phyloP scores from a whole-genome alignment of 2,797 vertebrate species.

The Balearica regulorum region DNA sequence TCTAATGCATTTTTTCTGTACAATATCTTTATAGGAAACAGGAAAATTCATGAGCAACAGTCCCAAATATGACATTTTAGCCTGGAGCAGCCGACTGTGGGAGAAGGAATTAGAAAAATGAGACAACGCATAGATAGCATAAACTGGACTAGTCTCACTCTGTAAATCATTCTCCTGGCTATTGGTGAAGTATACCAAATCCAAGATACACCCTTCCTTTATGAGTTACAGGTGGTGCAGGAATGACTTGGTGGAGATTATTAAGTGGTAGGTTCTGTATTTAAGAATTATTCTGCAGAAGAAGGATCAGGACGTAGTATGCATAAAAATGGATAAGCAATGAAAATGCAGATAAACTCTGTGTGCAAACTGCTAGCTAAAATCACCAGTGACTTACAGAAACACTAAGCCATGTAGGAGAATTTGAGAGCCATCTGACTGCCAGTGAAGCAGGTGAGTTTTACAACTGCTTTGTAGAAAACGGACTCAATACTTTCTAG shows the following conservation, averaged over 20 bases:
- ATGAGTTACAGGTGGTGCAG: neutral
- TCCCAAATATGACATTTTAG: neutral
- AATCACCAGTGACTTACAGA: neutral
- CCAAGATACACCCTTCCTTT: neutral
- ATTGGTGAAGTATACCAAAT: neutral
- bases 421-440: neutral
- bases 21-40: conserved; percentile 10
- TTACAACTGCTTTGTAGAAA: neutral
- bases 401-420: neutral
- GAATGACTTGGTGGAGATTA: neutral
- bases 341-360: neutral
- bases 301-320: neutral
- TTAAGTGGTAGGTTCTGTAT: neutral
- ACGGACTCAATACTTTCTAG: neutral
- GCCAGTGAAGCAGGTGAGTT: neutral
- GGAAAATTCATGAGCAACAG: neutral
- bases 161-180: neutral
- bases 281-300: neutral
- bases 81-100: neutral
- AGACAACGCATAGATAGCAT: neutral
- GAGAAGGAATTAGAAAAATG: neutral
- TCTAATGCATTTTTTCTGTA: neutral
- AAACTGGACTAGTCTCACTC: neutral
- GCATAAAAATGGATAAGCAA: neutral
- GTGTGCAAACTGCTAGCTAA: neutral